A percentile compares a stretch with the other conserved stretches of the same genome.
Conservation (phyloP, 2,888 invertebrate species). For the Drosophila dives region DNA sequence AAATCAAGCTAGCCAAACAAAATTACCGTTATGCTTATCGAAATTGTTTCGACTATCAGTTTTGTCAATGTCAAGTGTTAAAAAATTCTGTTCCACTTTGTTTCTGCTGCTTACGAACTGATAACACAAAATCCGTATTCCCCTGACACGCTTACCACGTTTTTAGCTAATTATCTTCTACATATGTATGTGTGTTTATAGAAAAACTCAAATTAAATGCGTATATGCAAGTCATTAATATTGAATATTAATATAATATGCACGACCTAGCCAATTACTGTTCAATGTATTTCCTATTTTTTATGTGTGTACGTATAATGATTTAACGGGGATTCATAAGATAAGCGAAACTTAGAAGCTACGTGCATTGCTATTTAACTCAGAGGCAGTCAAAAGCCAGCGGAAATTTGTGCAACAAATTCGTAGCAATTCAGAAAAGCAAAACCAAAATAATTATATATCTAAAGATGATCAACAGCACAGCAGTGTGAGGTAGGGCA, state of each 20-base stretch:
- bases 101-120: constrained; percentile 19
- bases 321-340: constrained; percentile 11
- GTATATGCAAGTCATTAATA: constrained; percentile 64
- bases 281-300: constrained; percentile 36
- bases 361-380: constrained; percentile 35
- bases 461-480: constrained; percentile 17
- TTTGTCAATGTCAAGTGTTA: constrained; percentile 22
- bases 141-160: constrained; percentile 9
- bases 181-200: background rate
- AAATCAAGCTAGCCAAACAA: constrained; percentile 22
- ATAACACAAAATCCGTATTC: constrained; percentile 7
- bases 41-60: constrained; percentile 23
- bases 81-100: constrained; percentile 19
- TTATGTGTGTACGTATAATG: background rate
- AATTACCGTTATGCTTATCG: constrained; percentile 14
- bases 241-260: constrained; percentile 29
- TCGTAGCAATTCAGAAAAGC: constrained; percentile 18
- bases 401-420: constrained; percentile 23
- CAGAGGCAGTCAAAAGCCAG: constrained; percentile 17
- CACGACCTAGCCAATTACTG: constrained; percentile 58
- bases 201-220: constrained; percentile 35
- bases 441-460: constrained; percentile 30
- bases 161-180: constrained; percentile 49
- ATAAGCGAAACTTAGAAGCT: constrained; percentile 10
- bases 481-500: background rate